phyloP scores from a whole-genome alignment of 2,113 vertebrate species.

The Semicossyphus pulcher region DNA sequence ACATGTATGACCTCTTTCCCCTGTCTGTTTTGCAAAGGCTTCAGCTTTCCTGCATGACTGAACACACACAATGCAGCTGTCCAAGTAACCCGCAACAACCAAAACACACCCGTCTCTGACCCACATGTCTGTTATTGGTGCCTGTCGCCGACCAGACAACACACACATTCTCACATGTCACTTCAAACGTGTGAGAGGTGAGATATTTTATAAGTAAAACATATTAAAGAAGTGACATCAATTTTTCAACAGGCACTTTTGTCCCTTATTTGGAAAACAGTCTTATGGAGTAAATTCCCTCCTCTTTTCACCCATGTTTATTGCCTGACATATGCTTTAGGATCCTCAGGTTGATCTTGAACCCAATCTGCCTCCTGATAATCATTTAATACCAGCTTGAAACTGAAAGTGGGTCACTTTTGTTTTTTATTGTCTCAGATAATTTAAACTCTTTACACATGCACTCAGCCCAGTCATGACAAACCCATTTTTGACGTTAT shows the following conservation, averaged over 20 bases:
- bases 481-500: no score
- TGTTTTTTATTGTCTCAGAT: slow-evolving; percentile 43
- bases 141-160: slow-evolving; percentile 34
- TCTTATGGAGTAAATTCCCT: no score
- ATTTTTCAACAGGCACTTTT: neutral
- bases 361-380: slow-evolving; percentile 22
- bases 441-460: slow-evolving; percentile 20
- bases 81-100: slow-evolving; percentile 15
- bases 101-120: slow-evolving; percentile 49
- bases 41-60: slow-evolving; percentile 65
- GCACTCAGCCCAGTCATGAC: no score
- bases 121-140: slow-evolving; percentile 60
- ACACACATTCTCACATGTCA: slow-evolving; percentile 9
- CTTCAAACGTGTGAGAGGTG: no score
- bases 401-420: neutral
- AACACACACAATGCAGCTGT: slow-evolving; percentile 62
- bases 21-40: slow-evolving; percentile 35
- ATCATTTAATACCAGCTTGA: slow-evolving; percentile 14
- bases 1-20: slow-evolving; percentile 49
- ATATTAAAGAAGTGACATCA: neutral
- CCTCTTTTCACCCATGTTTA: neutral
- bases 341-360: slow-evolving; percentile 30
- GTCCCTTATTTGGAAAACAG: no score
- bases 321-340: neutral
- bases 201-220: neutral